Base-by-base conservation (phyloP, 2,888 invertebrate genomes). In the Tachina lurida region DNA sequence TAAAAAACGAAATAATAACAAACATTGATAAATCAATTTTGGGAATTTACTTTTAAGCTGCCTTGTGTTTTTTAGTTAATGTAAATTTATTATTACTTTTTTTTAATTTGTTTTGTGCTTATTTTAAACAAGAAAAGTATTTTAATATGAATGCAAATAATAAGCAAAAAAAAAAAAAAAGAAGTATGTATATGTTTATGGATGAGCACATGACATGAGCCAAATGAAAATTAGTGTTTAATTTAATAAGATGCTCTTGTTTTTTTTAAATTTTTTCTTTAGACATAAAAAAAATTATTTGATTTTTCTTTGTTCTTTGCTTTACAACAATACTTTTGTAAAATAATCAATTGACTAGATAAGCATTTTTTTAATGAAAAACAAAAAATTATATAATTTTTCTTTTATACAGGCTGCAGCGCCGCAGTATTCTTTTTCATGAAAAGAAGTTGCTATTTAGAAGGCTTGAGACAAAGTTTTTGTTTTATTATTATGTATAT, bases 301-400 rank as follows among this genome's bases (percentile, higher is more conserved):
- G 17, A 58, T 65, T 65, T 73, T 80, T 70, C 58, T 78, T 87
- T 65, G 62, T 54, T 84, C 68, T 81, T 76, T 82, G 82, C 62
- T 74, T 85, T 82, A 82, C 68, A 78, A 82, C 82, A 82, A 82
- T 82, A 78, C 78, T 78, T 82, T 79, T 70, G 74, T 82, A 82
- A 86, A 86, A 86, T 88, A 88, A 87, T 89, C 89, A 90, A 90
- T 90, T 90, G 90, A 90, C 89, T 90, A 90, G 89, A 89, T 89
- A 89, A 89, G 88, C 89, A 89, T 89, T 88, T 89, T 31, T 88
- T 84, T 81, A 73, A 81, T 45, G 49, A 73, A 67, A 78, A 76
- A 84, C n/a, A 84, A 80, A 80, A 54, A 56, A 39, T 41, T 17
- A 47, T 31, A 17, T 45, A 17, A 12, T 31, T 47, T 63, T 56